phyloP scores from a whole-genome alignment of 1,140 invertebrate genomes.

The Drosophila quadrilineata region DNA sequence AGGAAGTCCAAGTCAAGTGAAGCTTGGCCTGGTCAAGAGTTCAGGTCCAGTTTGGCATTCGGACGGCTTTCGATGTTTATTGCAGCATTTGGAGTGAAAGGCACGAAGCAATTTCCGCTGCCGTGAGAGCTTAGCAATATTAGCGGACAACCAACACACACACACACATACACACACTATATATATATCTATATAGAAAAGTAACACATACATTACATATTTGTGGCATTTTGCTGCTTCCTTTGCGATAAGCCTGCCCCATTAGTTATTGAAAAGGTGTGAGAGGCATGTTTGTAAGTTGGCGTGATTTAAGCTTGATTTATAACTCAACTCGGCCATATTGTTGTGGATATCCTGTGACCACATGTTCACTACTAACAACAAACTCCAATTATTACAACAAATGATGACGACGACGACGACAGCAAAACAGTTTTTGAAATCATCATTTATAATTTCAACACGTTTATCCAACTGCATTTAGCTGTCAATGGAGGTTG shows the following conservation, averaged over 20 bases:
- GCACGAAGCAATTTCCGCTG: conserved; percentile 76
- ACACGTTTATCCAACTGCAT: no score
- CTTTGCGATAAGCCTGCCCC: conserved; percentile 36
- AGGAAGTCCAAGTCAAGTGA: neutral
- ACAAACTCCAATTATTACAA: conserved; percentile 4
- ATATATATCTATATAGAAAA: neutral
- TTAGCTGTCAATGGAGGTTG: no score
- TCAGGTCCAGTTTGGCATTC: conserved; percentile 62
- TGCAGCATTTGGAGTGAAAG: conserved; percentile 74
- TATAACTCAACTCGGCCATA: conserved; percentile 12
- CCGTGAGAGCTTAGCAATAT: conserved; percentile 76
- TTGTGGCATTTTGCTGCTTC: conserved; percentile 48
- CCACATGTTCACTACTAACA: neutral
- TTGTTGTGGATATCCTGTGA: conserved; percentile 17
- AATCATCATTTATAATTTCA: no score
- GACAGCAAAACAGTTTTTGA: no score
- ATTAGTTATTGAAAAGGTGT: conserved; percentile 37
- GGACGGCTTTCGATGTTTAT: conserved; percentile 76
- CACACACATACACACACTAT: neutral
- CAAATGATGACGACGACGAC: no score
- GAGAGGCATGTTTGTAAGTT: conserved; percentile 35
- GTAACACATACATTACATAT: conserved; percentile 31
- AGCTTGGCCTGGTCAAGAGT: conserved; percentile 2
- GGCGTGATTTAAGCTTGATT: conserved; percentile 49
- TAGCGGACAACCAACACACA: conserved; percentile 44